Evolutionary conservation across 2,888 invertebrate species (phyloP), one percentile per base, ranked within the genome.

Genomic region (Pammene fasciana): DNA sequence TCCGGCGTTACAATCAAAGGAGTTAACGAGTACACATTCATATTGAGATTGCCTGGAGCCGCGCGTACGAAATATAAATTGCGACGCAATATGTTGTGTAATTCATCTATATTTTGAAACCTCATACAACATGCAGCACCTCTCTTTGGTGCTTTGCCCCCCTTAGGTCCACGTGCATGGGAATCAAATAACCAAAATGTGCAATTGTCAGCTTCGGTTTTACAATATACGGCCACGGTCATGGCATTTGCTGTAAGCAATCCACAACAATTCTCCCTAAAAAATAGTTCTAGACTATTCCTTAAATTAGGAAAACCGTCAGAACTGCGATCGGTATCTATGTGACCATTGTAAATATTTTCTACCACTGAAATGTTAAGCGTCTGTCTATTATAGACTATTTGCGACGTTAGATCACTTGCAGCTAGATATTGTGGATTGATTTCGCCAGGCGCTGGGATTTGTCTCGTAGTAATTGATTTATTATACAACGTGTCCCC

Each of bases 91-190:
- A 72, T 54, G 48, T 26, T n/a, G 54, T 70, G 55, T n/a, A 71
- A 65, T 41, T 71, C 61, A 11, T 68, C 67, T 8, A 72, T 11
- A 14, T 61, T 46, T 11, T 56, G 66, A 38, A 73, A 74, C 5
- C 61, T 36, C 67, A 74, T 71, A 38, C 38, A 38, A 38, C 38
- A 38, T 6, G 38, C 38, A 38, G 38, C 38, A 38, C 38, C 38
- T 38, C 38, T 38, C 38, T 38, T 38, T 38, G 38, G 38, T 38
- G 38, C 38, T 38, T 38, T 38, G 38, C 38, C 38, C 38, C 38
- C 38, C 38, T 38, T 38, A 38, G 38, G 38, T 38, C 38, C 74
- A 72, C 38, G 38, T 38, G 61, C 72, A 75, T 75, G 71, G 8
- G 70, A 75, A 57, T 70, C 68, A 50, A 72, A 72, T 41, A 72